These are phyloP conservation scores for Drosophila meridionalis DNA, from an alignment of 2,888 invertebrate species.

Conservation along the genomic window DNA sequence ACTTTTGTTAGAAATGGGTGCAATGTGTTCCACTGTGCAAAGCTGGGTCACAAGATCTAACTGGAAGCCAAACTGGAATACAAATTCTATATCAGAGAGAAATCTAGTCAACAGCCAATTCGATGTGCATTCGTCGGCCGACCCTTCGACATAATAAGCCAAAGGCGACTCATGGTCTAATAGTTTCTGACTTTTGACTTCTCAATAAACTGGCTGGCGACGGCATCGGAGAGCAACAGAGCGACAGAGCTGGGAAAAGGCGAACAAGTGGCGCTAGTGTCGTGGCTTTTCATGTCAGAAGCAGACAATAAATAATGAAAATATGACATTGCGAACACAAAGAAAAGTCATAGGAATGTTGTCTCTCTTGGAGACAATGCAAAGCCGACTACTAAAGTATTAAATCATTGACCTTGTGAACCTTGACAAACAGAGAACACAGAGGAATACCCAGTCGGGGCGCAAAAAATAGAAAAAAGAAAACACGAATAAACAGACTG, in stretches of 20 bases:
- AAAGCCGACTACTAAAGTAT: conserved; percentile 59
- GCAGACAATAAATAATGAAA: conserved; percentile 51
- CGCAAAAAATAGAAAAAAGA: conserved; percentile 3
- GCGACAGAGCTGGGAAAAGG: conserved; percentile 4
- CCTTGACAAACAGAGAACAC: conserved; percentile 59
- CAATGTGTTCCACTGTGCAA: not conserved
- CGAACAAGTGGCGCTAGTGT: conserved; percentile 47
- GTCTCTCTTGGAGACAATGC: conserved; percentile 25
- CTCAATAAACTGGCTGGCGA: conserved; percentile 16
- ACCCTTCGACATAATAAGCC: conserved; percentile 17
- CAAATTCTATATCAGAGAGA: not conserved
- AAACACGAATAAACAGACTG: conserved; percentile 16
- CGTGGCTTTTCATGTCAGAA: conserved; percentile 58
- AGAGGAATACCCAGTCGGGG: conserved; percentile 19
- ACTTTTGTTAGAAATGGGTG: not conserved
- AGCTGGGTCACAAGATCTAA: not conserved
- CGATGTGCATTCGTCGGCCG: conserved; percentile 32
- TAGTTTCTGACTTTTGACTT: conserved; percentile 43
- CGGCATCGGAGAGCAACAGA: not conserved
- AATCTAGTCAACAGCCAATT: conserved; percentile 5
- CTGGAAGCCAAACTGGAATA: not conserved
- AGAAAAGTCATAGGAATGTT: conserved; percentile 46
- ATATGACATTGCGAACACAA: conserved; percentile 37
- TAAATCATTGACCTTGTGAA: conserved; percentile 80
- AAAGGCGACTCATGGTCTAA: conserved; percentile 39